These are phyloP conservation scores for Mormyrus iriodes DNA, from an alignment of 2,113 vertebrate species.

Conservation along the genomic window DNA sequence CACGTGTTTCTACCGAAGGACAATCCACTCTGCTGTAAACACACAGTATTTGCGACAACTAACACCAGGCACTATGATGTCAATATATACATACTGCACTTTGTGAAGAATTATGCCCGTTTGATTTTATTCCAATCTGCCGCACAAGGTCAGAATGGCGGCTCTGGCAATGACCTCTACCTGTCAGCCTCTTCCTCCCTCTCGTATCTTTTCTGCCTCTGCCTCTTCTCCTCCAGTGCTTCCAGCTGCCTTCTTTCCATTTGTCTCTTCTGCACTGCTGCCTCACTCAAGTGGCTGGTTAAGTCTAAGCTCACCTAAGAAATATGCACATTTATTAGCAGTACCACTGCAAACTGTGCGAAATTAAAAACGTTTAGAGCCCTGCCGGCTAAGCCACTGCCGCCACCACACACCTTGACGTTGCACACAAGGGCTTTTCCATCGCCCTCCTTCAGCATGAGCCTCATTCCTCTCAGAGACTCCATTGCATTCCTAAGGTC, in stretches of 20 bases:
- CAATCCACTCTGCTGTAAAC: not conserved
- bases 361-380: not conserved
- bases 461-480: conserved; percentile 56
- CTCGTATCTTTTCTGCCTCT: conserved; percentile 47
- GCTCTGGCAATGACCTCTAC: conserved; percentile 32
- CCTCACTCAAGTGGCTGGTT: conserved; percentile 59
- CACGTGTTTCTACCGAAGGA: not conserved
- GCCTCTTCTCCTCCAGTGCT: conserved; percentile 54
- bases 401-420: conserved; percentile 52
- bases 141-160: not conserved
- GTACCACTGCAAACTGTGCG: not conserved
- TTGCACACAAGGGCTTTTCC: conserved; percentile 63
- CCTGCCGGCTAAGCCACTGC: not conserved
- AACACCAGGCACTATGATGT: not conserved
- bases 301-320: conserved; percentile 59
- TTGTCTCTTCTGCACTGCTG: conserved; percentile 52
- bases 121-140: not conserved
- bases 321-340: not conserved
- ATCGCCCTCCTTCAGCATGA: conserved; percentile 58
- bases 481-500: conserved; percentile 53
- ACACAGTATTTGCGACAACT: not conserved
- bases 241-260: conserved; percentile 62
- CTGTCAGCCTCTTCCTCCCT: conserved; percentile 51
- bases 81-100: not conserved
- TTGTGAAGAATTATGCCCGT: not conserved